Conservation (phyloP, 2,888 invertebrate species). For the Oasisia sp. region DNA sequence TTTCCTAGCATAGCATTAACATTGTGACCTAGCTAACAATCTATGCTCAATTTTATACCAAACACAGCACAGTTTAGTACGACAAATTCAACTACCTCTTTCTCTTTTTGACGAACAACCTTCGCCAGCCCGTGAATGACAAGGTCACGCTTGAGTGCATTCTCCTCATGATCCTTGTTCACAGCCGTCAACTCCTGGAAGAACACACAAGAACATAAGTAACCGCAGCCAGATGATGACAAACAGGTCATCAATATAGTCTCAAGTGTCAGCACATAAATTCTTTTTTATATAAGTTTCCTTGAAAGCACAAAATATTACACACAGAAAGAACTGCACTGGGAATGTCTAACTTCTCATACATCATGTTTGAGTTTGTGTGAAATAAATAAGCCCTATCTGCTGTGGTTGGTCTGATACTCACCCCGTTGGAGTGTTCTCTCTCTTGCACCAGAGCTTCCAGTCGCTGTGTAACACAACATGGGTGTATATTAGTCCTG, state of each 20-base stretch:
- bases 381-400: not conserved
- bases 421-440: not conserved
- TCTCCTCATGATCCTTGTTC: constrained; percentile 33
- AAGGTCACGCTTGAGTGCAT: constrained; percentile 37
- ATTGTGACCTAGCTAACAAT: too few relatives aligned
- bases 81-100: constrained; percentile 24
- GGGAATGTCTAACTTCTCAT: too few relatives aligned
- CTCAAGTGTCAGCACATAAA: too few relatives aligned
- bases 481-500: not conserved
- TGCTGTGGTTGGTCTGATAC: not conserved
- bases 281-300: too few relatives aligned
- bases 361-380: too few relatives aligned
- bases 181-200: constrained; percentile 23
- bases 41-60: not conserved
- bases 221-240: too few relatives aligned
- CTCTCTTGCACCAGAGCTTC: not conserved
- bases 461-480: not conserved
- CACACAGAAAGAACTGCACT: too few relatives aligned
- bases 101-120: constrained; percentile 25
- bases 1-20: too few relatives aligned
- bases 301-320: too few relatives aligned
- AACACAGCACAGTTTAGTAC: not conserved
- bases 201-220: not conserved
- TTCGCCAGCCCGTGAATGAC: constrained; percentile 35
- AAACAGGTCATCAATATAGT: too few relatives aligned